These are phyloP conservation scores for Oncorhynchus clarkii DNA, from an alignment of 2,113 vertebrate species.

Conservation along the genomic window DNA sequence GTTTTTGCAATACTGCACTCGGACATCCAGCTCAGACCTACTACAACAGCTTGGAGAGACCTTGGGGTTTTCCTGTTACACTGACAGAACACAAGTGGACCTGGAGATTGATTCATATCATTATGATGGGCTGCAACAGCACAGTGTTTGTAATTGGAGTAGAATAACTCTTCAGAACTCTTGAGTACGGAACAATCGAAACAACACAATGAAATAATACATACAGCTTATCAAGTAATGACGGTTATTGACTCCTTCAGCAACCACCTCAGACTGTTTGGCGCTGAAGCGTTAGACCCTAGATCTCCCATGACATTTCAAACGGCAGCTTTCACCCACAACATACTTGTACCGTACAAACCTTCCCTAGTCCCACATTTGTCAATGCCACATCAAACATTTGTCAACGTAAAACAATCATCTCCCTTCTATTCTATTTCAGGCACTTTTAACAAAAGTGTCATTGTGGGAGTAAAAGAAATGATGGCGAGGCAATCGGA, in stretches of 20 bases:
- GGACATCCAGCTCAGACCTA: too few relatives aligned
- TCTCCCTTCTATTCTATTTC: background rate
- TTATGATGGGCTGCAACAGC: too few relatives aligned
- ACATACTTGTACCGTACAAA: constrained; percentile 16
- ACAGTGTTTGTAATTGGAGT: too few relatives aligned
- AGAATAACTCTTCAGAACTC: background rate
- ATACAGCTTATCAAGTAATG: constrained; percentile 19
- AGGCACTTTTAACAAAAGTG: background rate
- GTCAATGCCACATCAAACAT: constrained; percentile 21
- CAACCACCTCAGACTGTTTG: background rate
- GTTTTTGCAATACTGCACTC: too few relatives aligned
- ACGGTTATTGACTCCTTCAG: constrained; percentile 7
- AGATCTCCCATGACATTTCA: constrained; percentile 50
- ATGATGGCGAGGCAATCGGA: background rate
- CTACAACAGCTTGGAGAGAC: too few relatives aligned
- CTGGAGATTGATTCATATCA: too few relatives aligned
- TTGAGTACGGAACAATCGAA: background rate
- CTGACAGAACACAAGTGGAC: too few relatives aligned
- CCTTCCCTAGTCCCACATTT: constrained; percentile 31
- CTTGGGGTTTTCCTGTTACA: too few relatives aligned
- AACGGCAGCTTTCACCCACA: constrained; percentile 50
- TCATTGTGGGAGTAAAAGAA: background rate
- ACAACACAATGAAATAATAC: background rate
- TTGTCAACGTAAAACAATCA: background rate
- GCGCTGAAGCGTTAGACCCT: constrained; percentile 7